Evolutionary conservation across 2,888 invertebrate genomes (phyloP), one percentile per base, ranked within the genome.

Genomic region (Drosophila multiciliata): DNA sequence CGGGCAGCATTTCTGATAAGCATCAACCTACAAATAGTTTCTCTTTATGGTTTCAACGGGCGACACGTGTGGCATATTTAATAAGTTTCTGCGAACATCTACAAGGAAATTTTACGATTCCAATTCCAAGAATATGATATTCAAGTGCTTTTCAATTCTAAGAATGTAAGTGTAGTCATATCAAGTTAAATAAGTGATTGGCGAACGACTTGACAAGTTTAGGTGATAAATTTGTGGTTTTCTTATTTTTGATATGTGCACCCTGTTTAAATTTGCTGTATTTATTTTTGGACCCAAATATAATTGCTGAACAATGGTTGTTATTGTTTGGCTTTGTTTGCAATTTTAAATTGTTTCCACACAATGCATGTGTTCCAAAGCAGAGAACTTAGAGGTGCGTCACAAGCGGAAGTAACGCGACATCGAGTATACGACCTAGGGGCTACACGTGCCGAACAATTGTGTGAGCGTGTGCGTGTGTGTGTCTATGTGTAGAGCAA

Each of bases 371-470:
- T n/a, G 20, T 20, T 50, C 57, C 1, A 49, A 42, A 42, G 52
- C n/a, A 50, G 45, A 53, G 33, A 66, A 40, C 42, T 70, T 42
- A 45, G 62, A 75, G 78, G 78, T 75, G 78, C 62, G 78, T 62
- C 70, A 52, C 48, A 33, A 45, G 63, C 78, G 75, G 78, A 78
- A 78, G 75, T 71, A 78, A 67, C 60, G 70, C 29, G 66, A 63
- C 64, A 77, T 74, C 48, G 50, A 64, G 80, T 78, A 84, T 82
- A 73, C 78, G 80, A 58, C 73, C 68, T 54, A 50, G 50, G 17
- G 40, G 52, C 23, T 57, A 78, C 85, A 85, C 85, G 85, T 83
- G 87, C 73, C 77, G 38, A 17, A 29, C 17, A 45, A 71, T 8
- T 48, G 2, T 32, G 42, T 55, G 11, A 42, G 11, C 15, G 36